phyloP scores from a whole-genome alignment of 2,888 invertebrate genomes.

The Malthinus flaveolus region DNA sequence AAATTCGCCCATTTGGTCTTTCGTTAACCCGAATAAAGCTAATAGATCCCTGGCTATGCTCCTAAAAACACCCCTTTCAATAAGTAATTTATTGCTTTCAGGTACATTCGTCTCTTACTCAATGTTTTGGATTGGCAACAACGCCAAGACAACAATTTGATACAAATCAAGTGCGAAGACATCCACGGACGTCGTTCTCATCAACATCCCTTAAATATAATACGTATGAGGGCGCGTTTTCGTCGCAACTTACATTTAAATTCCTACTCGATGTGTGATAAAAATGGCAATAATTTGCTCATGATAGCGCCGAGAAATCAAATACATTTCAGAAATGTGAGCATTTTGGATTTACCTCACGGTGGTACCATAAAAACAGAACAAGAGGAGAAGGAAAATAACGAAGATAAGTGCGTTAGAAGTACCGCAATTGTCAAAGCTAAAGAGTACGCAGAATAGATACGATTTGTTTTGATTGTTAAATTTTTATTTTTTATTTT shows the following conservation, averaged over 20 bases:
- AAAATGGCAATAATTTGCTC: conserved; percentile 67
- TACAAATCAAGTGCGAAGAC: conserved; percentile 59
- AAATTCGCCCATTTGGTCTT: too few relatives aligned
- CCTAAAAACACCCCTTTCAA: too few relatives aligned
- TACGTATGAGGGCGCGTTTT: conserved; percentile 46
- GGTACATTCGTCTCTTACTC: conserved; percentile 84
- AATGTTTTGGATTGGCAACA: conserved; percentile 91
- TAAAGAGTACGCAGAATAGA: neutral
- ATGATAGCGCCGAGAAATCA: conserved; percentile 67
- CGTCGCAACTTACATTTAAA: conserved; percentile 44
- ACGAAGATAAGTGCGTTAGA: conserved; percentile 35
- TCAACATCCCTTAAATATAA: conserved; percentile 31
- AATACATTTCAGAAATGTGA: conserved; percentile 43
- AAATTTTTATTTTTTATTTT: too few relatives aligned
- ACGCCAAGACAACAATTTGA: conserved; percentile 46
- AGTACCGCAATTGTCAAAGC: conserved; percentile 7
- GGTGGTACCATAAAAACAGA: conserved; percentile 43
- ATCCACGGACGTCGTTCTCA: conserved; percentile 35
- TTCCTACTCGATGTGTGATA: conserved; percentile 56
- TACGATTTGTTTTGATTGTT: conserved; percentile 4
- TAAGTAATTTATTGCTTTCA: conserved; percentile 45
- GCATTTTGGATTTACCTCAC: conserved; percentile 36
- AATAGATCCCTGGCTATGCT: too few relatives aligned
- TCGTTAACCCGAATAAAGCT: too few relatives aligned
- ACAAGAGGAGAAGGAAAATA: conserved; percentile 44